Conservation (phyloP, 2,113 vertebrate genomes). For the Callionymus lyra region DNA sequence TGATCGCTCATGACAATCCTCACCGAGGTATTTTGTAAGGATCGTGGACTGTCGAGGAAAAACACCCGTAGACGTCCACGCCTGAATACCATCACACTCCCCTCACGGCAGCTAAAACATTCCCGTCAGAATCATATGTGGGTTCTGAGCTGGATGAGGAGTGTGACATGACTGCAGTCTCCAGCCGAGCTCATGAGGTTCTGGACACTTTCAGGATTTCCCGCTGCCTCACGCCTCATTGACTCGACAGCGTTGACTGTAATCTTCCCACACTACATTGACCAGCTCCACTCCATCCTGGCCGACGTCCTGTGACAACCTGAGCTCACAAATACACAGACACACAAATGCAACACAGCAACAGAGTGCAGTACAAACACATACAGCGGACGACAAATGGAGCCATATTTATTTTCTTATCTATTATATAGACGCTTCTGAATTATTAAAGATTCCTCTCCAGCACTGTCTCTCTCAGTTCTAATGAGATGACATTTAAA, state of each 20-base stretch:
- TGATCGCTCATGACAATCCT: too few relatives aligned
- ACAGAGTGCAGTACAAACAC: background rate
- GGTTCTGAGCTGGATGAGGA: conserved; percentile 16
- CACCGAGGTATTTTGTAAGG: too few relatives aligned
- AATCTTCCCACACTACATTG: conserved; percentile 57
- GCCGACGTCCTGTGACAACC: conserved; percentile 1
- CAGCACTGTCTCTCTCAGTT: too few relatives aligned
- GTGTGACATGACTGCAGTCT: conserved; percentile 11
- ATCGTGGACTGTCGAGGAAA: too few relatives aligned
- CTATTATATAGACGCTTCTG: too few relatives aligned
- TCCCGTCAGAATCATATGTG: conserved; percentile 6
- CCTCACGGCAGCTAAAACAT: too few relatives aligned
- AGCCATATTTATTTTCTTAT: too few relatives aligned
- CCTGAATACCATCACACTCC: too few relatives aligned
- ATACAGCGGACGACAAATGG: background rate
- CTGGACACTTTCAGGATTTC: conserved; percentile 27
- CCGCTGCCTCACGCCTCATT: conserved; percentile 54
- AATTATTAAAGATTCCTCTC: too few relatives aligned
- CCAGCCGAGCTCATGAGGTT: conserved; percentile 22
- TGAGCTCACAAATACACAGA: conserved; percentile 2
- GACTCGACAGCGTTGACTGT: conserved; percentile 57
- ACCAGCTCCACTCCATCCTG: conserved; percentile 26
- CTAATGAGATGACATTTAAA: too few relatives aligned
- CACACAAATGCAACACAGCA: conserved; percentile 1
- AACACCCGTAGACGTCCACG: too few relatives aligned